Conservation (phyloP, 2,113 vertebrate species). For the Oncorhynchus kisutch region DNA sequence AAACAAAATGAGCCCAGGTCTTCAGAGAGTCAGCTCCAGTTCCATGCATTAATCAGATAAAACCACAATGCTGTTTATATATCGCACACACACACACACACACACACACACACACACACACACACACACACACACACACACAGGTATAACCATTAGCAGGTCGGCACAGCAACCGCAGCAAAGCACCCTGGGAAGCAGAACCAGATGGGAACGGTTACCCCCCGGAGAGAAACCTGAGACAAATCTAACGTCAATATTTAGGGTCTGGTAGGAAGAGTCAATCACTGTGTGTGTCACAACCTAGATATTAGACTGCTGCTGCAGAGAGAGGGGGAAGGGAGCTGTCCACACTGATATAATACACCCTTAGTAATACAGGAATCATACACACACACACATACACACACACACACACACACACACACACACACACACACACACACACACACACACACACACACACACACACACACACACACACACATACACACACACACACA, state of each 20-base stretch:
- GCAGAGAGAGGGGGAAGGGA: neutral
- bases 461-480: too few species aligned
- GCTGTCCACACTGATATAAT: neutral
- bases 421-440: too few species aligned
- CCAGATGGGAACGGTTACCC: conserved; percentile 46
- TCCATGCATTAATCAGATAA: conserved; percentile 22
- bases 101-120: neutral
- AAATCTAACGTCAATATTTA: conserved; percentile 47
- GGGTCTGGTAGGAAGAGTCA: conserved; percentile 21
- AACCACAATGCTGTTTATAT: neutral
- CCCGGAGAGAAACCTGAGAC: conserved; percentile 56
- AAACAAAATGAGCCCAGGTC: neutral
- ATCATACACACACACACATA: neutral
- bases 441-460: too few species aligned
- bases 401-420: neutral
- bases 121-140: conserved; percentile 1
- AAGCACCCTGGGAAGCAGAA: conserved; percentile 51
- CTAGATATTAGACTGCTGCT: conserved; percentile 5
- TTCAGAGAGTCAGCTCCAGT: conserved; percentile 24
- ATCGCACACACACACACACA: too few species aligned
- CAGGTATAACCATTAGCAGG: conserved; percentile 46
- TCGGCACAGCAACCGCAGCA: conserved; percentile 48
- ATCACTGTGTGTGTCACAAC: conserved; percentile 12
- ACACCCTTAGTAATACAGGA: neutral
- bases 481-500: too few species aligned